Evolutionary conservation across 2,888 invertebrate genomes (phyloP).

Genomic region (Caenorhabditis afra): DNA sequence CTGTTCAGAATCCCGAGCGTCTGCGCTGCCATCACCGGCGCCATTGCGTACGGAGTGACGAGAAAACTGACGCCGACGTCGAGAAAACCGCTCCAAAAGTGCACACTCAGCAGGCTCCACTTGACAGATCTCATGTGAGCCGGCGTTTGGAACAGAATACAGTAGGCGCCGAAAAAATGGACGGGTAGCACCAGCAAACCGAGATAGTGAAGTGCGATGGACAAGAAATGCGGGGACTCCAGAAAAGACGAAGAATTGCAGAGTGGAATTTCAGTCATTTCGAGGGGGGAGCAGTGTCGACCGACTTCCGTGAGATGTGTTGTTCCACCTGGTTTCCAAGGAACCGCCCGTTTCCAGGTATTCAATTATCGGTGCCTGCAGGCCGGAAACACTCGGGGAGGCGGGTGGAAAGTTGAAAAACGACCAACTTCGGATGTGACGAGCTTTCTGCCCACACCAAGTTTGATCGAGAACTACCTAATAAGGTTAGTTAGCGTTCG

Average conservation of each 20-base stretch:
- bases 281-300: too few species aligned
- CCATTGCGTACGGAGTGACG: neutral
- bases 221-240: slow-evolving; percentile 16
- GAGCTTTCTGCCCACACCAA: too few species aligned
- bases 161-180: slow-evolving; percentile 25
- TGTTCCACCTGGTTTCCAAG: too few species aligned
- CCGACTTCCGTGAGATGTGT: too few species aligned
- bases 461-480: too few species aligned
- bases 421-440: too few species aligned
- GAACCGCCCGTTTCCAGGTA: too few species aligned
- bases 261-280: too few species aligned
- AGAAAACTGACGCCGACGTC: slow-evolving; percentile 6
- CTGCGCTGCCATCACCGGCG: slow-evolving; percentile 5
- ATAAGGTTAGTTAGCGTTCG: too few species aligned
- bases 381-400: too few species aligned
- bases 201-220: neutral
- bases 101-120: neutral
- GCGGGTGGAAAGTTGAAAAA: too few species aligned
- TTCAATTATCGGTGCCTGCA: too few species aligned
- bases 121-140: slow-evolving; percentile 3
- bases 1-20: slow-evolving; percentile 4
- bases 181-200: neutral
- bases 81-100: neutral
- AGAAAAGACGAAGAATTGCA: neutral
- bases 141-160: slow-evolving; percentile 25